These are phyloP conservation scores for Ornithoptera alexandrae DNA, from an alignment of 2,888 invertebrate genomes.

Conservation along the genomic window DNA sequence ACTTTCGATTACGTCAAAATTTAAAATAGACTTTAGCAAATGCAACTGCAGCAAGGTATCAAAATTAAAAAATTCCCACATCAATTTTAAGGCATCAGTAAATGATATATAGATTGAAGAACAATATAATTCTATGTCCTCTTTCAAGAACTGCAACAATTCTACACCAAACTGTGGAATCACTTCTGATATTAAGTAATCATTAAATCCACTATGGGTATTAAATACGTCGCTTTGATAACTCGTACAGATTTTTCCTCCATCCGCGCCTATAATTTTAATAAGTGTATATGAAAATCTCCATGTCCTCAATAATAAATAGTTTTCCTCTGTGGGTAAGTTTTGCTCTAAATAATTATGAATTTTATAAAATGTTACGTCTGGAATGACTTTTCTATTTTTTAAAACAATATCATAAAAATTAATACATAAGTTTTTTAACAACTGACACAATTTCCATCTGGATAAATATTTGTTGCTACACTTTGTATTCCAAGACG, in stretches of 20 bases:
- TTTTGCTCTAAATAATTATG: constrained; percentile 38
- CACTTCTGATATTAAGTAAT: background rate
- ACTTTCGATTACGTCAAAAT: constrained; percentile 14
- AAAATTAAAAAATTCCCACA: background rate
- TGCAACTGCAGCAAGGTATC: background rate
- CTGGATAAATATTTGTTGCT: constrained; percentile 37
- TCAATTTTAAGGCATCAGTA: constrained; percentile 5
- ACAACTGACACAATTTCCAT: constrained; percentile 39
- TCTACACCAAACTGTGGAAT: constrained; percentile 10
- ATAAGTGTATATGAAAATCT: constrained; percentile 45
- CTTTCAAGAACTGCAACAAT: constrained; percentile 9
- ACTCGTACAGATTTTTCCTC: constrained; percentile 12
- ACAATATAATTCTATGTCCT: constrained; percentile 16
- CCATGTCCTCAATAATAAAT: constrained; percentile 50
- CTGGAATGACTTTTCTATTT: constrained; percentile 41
- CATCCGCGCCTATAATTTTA: constrained; percentile 36
- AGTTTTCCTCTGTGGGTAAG: constrained; percentile 48
- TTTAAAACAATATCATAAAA: constrained; percentile 35
- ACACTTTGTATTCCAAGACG: constrained; percentile 41
- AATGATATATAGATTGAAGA: constrained; percentile 19
- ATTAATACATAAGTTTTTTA: constrained; percentile 38
- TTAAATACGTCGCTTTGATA: background rate
- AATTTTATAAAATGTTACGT: constrained; percentile 41
- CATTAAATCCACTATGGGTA: background rate
- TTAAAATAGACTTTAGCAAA: constrained; percentile 17